Conservation (phyloP, 2,888 invertebrate species). For the Lydus trimaculatus region DNA sequence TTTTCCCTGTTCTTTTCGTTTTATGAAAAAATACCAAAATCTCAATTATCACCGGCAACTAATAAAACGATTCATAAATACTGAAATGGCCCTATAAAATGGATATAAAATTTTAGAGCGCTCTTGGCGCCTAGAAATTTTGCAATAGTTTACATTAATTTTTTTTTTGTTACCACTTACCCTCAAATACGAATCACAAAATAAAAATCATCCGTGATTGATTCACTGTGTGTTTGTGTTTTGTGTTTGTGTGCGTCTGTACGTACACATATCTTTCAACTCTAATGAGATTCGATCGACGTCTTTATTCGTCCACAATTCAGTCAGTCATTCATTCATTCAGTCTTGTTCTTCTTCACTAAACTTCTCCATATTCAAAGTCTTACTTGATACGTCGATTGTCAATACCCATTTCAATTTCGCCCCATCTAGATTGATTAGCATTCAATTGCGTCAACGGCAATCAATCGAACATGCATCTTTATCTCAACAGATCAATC, state of each 20-base stretch:
- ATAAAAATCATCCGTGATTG: neutral
- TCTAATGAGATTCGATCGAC: conserved; percentile 6
- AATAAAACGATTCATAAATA: neutral
- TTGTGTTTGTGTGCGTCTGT: neutral
- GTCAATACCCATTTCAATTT: conserved; percentile 46
- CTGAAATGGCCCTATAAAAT: neutral
- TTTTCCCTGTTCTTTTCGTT: too few species aligned
- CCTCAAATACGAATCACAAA: neutral
- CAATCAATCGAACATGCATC: conserved; percentile 41
- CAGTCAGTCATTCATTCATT: conserved; percentile 2
- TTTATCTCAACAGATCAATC: conserved; percentile 32
- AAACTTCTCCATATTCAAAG: conserved; percentile 28
- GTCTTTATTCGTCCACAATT: conserved; percentile 1
- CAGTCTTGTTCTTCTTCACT: neutral
- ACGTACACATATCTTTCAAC: neutral
- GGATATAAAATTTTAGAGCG: neutral
- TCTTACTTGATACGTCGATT: conserved; percentile 18
- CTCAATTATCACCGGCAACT: neutral
- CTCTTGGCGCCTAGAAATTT: neutral
- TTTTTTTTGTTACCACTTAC: neutral
- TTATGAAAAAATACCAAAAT: too few species aligned
- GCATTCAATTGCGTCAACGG: conserved; percentile 45
- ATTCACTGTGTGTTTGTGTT: neutral
- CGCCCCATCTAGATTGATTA: conserved; percentile 35
- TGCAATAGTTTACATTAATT: neutral